Conservation (phyloP, 2,888 invertebrate species). For the Holacanthella duospinosa region DNA sequence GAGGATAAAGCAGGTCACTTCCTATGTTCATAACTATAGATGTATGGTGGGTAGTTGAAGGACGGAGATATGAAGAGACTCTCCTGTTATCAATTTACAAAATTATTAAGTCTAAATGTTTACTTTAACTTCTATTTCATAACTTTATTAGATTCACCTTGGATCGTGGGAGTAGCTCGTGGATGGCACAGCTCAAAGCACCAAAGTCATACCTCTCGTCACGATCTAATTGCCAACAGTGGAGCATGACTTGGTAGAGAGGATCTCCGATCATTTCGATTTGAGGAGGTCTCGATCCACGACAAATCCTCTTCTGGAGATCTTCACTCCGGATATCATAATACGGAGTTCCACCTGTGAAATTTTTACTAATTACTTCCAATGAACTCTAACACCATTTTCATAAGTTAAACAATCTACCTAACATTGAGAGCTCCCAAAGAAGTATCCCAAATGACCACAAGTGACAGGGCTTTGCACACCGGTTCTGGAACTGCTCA, state of each 20-base stretch:
- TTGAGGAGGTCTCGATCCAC: slow-evolving; percentile 62
- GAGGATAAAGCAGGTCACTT: no score
- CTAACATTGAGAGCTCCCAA: slow-evolving; percentile 72
- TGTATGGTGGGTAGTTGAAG: slow-evolving; percentile 32
- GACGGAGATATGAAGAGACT: slow-evolving; percentile 30
- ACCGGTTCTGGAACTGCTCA: slow-evolving; percentile 58
- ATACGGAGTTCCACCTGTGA: slow-evolving; percentile 61
- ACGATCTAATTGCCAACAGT: slow-evolving; percentile 74
- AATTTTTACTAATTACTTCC: slow-evolving; percentile 1
- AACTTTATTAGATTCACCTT: slow-evolving; percentile 20
- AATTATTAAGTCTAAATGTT: not conserved
- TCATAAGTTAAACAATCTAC: slow-evolving; percentile 39
- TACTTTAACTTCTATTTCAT: not conserved
- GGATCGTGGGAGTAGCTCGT: slow-evolving; percentile 34
- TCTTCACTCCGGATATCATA: slow-evolving; percentile 57
- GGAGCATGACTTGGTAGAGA: slow-evolving; percentile 66
- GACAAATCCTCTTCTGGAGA: slow-evolving; percentile 55
- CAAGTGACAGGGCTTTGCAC: slow-evolving; percentile 62
- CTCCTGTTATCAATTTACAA: slow-evolving; percentile 22
- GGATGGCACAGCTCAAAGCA: slow-evolving; percentile 31
- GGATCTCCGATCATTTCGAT: slow-evolving; percentile 64
- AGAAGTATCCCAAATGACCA: slow-evolving; percentile 74
- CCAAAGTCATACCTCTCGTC: slow-evolving; percentile 57
- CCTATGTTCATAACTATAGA: slow-evolving; percentile 30
- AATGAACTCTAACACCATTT: not conserved